These are phyloP conservation scores for Harlomillsia oculata DNA, from an alignment of 1,140 invertebrate genomes.

Conservation along the genomic window DNA sequence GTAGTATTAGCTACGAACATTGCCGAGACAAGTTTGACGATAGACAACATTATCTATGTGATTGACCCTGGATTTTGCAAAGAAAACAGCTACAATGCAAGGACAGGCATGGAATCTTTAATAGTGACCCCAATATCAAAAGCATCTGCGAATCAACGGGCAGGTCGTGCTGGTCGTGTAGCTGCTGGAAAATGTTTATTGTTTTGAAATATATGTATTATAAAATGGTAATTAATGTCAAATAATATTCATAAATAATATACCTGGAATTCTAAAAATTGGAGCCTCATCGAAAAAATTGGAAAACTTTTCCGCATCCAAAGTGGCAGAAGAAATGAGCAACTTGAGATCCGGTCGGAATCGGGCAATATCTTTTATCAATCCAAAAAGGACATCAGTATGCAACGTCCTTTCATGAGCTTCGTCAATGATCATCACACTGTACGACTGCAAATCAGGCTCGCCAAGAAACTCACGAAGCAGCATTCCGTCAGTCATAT, in stretches of 20 bases:
- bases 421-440: slow-evolving; percentile 99
- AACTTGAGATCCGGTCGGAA: slow-evolving; percentile 92
- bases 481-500: slow-evolving; percentile 99
- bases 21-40: slow-evolving; percentile 97
- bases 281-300: slow-evolving; percentile 97
- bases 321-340: slow-evolving; percentile 92
- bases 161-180: slow-evolving; percentile 81
- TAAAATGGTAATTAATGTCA: no score
- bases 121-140: slow-evolving; percentile 97
- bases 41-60: slow-evolving; percentile 98
- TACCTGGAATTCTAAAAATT: slow-evolving; percentile 91
- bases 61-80: slow-evolving; percentile 99
- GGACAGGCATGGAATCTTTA: slow-evolving; percentile 95
- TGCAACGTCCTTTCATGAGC: slow-evolving; percentile 97
- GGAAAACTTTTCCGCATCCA: slow-evolving; percentile 97
- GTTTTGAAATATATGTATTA: no score
- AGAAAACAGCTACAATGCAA: slow-evolving; percentile 97
- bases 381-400: slow-evolving; percentile 95
- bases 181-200: slow-evolving; percentile 92
- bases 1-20: slow-evolving; percentile 97
- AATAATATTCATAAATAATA: neutral
- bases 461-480: slow-evolving; percentile 95
- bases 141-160: slow-evolving; percentile 88
- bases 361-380: slow-evolving; percentile 94
- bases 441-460: slow-evolving; percentile 86